phyloP scores from a whole-genome alignment of 1,140 invertebrate genomes.

The Platorchestia sp. region DNA sequence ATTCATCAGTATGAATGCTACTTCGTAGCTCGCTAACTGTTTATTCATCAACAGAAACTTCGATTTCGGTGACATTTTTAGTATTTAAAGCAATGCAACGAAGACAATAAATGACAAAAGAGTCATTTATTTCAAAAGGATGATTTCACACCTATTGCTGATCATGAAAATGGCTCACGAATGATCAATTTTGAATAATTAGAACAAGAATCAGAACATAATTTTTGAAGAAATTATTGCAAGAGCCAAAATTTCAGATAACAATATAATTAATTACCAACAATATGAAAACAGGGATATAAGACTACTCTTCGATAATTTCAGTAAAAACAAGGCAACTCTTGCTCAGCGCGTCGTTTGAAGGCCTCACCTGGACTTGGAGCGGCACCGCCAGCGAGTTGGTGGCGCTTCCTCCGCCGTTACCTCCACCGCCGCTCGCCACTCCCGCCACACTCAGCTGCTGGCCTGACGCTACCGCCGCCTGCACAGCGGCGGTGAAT shows the following conservation, averaged over 20 bases:
- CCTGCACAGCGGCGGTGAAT: not conserved
- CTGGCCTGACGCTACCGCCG: not conserved
- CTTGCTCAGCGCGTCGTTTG: not conserved
- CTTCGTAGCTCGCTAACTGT: not conserved
- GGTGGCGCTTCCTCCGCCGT: constrained; percentile 55
- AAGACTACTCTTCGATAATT: not conserved
- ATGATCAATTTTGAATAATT: too few species aligned
- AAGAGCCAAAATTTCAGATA: too few species aligned
- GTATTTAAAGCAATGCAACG: not conserved
- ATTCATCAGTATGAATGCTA: not conserved
- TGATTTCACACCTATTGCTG: not conserved
- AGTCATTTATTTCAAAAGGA: not conserved
- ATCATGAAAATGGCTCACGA: too few species aligned
- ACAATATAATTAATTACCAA: not conserved
- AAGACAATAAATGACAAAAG: not conserved
- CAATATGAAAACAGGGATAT: too few species aligned
- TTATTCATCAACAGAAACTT: not conserved
- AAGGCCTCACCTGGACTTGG: constrained; percentile 67
- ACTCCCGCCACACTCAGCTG: not conserved
- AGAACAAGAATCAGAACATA: too few species aligned
- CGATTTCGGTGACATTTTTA: not conserved
- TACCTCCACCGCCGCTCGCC: not conserved
- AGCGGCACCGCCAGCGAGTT: constrained; percentile 62
- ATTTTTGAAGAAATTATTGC: too few species aligned
- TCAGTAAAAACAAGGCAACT: not conserved